These are phyloP conservation scores for Melieria picta DNA, from an alignment of 2,888 invertebrate genomes.

Conservation along the genomic window DNA sequence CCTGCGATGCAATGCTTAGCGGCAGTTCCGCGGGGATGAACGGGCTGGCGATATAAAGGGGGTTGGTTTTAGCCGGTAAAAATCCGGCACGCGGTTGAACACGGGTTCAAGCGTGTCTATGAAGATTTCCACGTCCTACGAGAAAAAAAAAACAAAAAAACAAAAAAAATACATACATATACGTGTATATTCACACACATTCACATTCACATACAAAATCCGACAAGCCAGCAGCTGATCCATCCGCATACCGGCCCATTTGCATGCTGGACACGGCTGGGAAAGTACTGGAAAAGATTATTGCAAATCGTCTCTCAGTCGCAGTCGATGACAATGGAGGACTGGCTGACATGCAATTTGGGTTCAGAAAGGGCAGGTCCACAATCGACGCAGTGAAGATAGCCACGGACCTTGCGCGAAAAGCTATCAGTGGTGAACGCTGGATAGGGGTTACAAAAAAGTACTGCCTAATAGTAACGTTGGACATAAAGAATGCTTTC, in stretches of 20 bases:
- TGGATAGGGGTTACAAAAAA: conserved; percentile 13
- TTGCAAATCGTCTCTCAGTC: neutral
- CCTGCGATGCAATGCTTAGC: no score
- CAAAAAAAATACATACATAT: no score
- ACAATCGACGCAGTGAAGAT: conserved; percentile 12
- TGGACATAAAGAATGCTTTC: conserved; percentile 31
- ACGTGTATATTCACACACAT: no score
- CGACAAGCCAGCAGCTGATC: conserved; percentile 7
- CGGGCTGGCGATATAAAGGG: no score
- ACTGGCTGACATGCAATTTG: conserved; percentile 17
- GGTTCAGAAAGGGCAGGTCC: conserved; percentile 25
- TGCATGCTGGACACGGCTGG: conserved; percentile 23
- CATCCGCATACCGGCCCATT: conserved; percentile 14
- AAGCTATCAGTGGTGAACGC: conserved; percentile 21
- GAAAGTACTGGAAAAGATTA: conserved; percentile 13
- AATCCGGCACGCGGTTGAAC: no score
- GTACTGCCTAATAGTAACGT: conserved; percentile 23
- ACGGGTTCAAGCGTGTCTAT: no score
- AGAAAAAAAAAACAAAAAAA: no score
- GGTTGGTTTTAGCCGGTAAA: no score
- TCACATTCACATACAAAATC: no score
- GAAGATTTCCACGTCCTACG: no score
- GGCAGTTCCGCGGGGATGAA: no score
- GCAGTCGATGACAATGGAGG: neutral
- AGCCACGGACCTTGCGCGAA: neutral